Evolutionary conservation across 2,888 invertebrate species (phyloP).

Genomic region (Parascotia fuliginaria): DNA sequence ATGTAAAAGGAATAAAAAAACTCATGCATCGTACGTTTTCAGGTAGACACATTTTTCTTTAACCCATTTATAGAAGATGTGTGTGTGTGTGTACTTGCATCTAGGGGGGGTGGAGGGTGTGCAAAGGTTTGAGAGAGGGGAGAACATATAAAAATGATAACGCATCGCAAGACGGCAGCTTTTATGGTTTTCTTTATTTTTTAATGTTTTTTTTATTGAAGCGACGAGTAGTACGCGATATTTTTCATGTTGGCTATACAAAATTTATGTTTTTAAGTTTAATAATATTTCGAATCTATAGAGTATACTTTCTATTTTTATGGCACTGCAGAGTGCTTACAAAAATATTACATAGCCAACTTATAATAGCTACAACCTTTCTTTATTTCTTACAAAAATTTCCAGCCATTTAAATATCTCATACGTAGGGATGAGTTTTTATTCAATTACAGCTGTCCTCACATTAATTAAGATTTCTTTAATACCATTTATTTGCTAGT

Average conservation of each 20-base stretch:
- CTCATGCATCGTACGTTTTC: constrained; percentile 84
- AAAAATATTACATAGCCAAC: neutral
- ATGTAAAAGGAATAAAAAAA: constrained; percentile 83
- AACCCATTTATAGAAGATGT: constrained; percentile 82
- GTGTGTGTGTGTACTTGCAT: constrained; percentile 65
- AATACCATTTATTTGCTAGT: no score
- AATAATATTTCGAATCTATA: constrained; percentile 23
- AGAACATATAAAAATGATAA: constrained; percentile 85
- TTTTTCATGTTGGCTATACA: constrained; percentile 40
- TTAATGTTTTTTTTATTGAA: constrained; percentile 80
- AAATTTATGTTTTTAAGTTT: constrained; percentile 38
- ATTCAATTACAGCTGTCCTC: no score
- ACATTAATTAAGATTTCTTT: no score
- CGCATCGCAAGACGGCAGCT: constrained; percentile 86
- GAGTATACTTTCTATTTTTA: neutral
- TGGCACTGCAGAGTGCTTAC: neutral
- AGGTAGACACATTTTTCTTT: constrained; percentile 86
- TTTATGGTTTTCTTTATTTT: constrained; percentile 85
- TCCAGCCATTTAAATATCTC: no score
- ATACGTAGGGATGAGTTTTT: no score
- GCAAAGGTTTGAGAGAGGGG: constrained; percentile 66
- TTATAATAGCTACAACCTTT: no score
- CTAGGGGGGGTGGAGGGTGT: constrained; percentile 56
- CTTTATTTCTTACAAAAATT: no score
- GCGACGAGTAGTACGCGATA: constrained; percentile 45